Conservation (phyloP, 2,888 invertebrate species). For the Escarpia spicata region DNA sequence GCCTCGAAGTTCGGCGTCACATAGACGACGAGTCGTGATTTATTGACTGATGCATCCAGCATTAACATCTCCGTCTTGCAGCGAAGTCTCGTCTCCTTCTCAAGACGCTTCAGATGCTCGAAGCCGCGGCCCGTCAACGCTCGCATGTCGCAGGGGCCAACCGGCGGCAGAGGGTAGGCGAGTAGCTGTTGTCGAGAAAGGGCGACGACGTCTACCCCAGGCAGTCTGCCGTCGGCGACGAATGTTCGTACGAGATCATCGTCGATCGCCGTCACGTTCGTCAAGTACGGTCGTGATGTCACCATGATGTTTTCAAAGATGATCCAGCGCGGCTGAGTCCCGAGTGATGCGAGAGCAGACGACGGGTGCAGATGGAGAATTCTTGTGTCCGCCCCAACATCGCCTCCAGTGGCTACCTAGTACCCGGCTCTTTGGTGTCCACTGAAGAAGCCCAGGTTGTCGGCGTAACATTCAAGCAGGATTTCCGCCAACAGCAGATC, state of each 20-base stretch:
- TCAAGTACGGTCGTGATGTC: constrained; percentile 52
- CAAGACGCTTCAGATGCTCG: background rate
- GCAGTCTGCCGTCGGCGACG: background rate
- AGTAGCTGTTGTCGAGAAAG: background rate
- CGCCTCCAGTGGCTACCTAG: constrained; percentile 31
- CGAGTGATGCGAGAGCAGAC: constrained; percentile 47
- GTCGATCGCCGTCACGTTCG: constrained; percentile 51
- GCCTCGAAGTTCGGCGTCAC: background rate
- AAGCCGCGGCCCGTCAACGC: background rate
- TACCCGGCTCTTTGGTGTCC: constrained; percentile 56
- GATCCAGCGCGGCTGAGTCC: constrained; percentile 50
- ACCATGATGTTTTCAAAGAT: constrained; percentile 51
- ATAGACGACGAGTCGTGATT: background rate
- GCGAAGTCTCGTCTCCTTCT: constrained; percentile 8
- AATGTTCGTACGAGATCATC: constrained; percentile 34
- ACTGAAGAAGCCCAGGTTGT: constrained; percentile 50
- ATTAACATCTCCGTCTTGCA: background rate
- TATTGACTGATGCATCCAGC: background rate
- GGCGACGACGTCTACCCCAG: background rate
- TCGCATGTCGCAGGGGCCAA: background rate
- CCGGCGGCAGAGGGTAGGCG: background rate
- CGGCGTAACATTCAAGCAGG: constrained; percentile 47
- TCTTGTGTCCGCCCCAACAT: background rate
- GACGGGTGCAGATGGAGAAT: constrained; percentile 51
- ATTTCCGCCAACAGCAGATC: constrained; percentile 44